phyloP scores from a whole-genome alignment of 2,113 vertebrate genomes.

The Phaetusa simplex region DNA sequence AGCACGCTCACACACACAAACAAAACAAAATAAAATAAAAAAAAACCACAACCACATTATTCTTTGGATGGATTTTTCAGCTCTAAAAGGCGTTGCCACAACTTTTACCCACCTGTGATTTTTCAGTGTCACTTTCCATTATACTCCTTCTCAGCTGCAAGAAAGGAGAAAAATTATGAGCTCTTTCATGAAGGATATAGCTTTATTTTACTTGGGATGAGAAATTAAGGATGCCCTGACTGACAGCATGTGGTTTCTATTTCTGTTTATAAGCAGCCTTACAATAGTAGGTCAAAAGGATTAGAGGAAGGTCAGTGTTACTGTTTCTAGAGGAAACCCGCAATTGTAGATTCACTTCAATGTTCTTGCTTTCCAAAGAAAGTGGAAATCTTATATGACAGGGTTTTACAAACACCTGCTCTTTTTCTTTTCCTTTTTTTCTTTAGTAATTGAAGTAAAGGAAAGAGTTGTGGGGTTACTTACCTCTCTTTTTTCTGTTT shows the following conservation, averaged over 20 bases:
- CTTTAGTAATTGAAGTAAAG: background rate
- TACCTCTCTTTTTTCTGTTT: background rate
- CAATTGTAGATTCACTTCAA: background rate
- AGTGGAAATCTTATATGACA: conserved; percentile 10
- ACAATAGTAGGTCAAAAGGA: conserved; percentile 43
- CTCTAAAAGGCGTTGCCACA: background rate
- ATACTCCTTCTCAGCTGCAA: background rate
- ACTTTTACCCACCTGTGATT: background rate
- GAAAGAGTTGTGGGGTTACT: background rate
- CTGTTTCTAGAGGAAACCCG: conserved; percentile 30
- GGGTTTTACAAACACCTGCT: background rate
- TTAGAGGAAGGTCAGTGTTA: conserved; percentile 38
- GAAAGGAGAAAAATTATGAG: background rate
- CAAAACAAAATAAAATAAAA: background rate
- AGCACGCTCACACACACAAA: background rate
- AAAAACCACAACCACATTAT: background rate
- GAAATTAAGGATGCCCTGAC: conserved; percentile 38
- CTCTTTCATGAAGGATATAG: background rate
- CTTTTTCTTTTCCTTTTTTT: background rate
- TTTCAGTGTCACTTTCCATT: background rate
- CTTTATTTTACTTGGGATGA: background rate
- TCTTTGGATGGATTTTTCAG: background rate
- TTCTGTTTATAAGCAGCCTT: conserved; percentile 41
- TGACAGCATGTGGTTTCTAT: conserved; percentile 51
- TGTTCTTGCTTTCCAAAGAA: conserved; percentile 2